These are phyloP conservation scores for Erythrolamprus reginae DNA, from an alignment of 2,113 vertebrate species.

Conservation along the genomic window DNA sequence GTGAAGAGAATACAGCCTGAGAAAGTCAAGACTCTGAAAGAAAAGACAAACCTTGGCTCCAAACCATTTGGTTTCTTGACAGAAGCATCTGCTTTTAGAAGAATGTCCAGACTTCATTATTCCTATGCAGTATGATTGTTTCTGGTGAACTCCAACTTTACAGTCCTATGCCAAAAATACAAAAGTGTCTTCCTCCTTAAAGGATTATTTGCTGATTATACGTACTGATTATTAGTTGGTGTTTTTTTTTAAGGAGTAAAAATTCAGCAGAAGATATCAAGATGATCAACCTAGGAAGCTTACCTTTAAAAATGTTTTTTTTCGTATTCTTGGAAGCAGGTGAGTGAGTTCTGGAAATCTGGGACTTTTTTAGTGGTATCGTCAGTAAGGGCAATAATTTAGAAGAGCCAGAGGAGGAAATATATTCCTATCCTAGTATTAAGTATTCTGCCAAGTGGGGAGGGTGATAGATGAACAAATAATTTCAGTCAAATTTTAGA, in stretches of 20 bases:
- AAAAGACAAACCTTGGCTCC: not conserved
- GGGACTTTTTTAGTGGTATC: not conserved
- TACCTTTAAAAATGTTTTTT: not conserved
- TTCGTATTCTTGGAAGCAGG: constrained; percentile 19
- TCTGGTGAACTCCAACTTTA: not conserved
- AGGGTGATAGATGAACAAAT: not conserved
- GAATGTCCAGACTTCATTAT: not conserved
- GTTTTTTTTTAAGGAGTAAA: not conserved
- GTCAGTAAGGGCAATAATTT: not conserved
- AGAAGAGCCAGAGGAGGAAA: not conserved
- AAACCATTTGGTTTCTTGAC: not conserved
- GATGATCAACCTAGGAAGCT: constrained; percentile 10
- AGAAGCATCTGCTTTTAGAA: not conserved
- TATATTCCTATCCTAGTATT: not conserved
- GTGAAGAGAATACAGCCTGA: not conserved
- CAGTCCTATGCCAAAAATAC: not conserved
- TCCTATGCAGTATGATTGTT: not conserved
- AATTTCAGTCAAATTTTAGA: not conserved
- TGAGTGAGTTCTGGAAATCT: not conserved
- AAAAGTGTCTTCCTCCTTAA: not conserved
- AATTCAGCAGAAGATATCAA: not conserved
- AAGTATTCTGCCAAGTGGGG: not conserved
- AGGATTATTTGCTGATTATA: not conserved
- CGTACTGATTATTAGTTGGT: rapidly evolving
- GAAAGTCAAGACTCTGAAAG: not conserved